Conservation (phyloP, 64 coral and sea anemone species). For the Stichodactyla mertensii region DNA sequence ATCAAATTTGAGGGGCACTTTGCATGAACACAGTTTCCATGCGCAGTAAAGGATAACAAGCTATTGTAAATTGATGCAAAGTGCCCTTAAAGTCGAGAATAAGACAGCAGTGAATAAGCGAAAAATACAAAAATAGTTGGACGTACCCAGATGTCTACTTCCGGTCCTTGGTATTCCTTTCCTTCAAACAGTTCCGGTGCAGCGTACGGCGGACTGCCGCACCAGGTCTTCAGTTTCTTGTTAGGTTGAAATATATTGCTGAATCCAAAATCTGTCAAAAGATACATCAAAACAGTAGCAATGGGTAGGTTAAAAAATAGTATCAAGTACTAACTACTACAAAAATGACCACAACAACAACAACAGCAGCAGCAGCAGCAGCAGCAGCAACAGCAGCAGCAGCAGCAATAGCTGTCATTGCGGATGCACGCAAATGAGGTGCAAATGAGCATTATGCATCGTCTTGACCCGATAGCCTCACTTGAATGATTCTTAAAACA, state of each 20-base stretch:
- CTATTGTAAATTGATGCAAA: too few relatives aligned
- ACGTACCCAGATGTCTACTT: slow-evolving; percentile 95
- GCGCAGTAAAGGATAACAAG: too few relatives aligned
- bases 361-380: background rate
- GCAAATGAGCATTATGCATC: too few relatives aligned
- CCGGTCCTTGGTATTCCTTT: slow-evolving; percentile 80
- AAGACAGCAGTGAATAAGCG: too few relatives aligned
- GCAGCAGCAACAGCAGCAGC: background rate
- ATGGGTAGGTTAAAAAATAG: background rate
- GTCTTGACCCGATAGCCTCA: too few relatives aligned
- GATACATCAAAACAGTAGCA: background rate
- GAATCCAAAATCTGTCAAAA: slow-evolving; percentile 86
- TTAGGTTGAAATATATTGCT: slow-evolving; percentile 80
- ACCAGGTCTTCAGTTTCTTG: slow-evolving; percentile 91
- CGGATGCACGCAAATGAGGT: too few relatives aligned
- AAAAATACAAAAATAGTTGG: background rate
- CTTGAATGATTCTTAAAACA: too few relatives aligned
- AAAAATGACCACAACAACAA: background rate
- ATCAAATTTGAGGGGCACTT: too few relatives aligned
- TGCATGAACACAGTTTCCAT: too few relatives aligned
- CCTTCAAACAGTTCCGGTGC: slow-evolving; percentile 95
- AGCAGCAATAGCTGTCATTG: too few relatives aligned
- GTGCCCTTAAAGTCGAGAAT: too few relatives aligned
- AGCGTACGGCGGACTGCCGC: slow-evolving; percentile 94
- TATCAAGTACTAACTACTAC: background rate